Evolutionary conservation across 1,140 invertebrate genomes (phyloP), one percentile per base, ranked within the genome.

Genomic region (Phortica variegata): DNA sequence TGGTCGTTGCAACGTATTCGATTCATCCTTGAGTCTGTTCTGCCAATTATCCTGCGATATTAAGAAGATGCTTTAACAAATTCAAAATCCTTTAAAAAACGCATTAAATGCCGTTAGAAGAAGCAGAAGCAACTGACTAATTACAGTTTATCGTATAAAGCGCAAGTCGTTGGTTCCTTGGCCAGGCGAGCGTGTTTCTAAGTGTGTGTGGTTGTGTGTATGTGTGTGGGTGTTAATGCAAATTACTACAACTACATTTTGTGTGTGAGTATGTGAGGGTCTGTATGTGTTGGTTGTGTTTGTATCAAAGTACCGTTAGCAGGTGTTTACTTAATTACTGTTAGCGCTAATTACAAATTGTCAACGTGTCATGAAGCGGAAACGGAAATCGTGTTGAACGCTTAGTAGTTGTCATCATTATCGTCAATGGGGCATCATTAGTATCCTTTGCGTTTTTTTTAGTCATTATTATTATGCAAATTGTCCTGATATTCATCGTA

Each of bases 401-500:
- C 31, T 33, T 42, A 49, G 26, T 52, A 50, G 31, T 48, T 40
- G 37, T 54, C 59, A 50, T 37, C 52, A 37, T 45, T 62, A 56
- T 36, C 47, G 42, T 36, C n/a, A n/a, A n/a, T n/a, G n/a, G n/a
- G n/a, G n/a, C n/a, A n/a, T n/a, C n/a, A n/a, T n/a, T n/a, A n/a
- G n/a, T n/a, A n/a, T n/a, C n/a, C n/a, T 46, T 42, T 42, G 40
- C 61, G 38, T 56, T 54, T 52, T 71, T 48, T 60, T 44, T 60
- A 52, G 63, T 68, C 71, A 52, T 75, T 61, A 58, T 61, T 65
- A 57, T 76, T 75, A 65, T 76, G 73, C 53, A 76, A 63, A 75
- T 76, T 72, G 43, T 76, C 75, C 55, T 72, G 72, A 74, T 77
- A 77, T 63, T 77, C 74, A 65, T 76, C 70, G 54, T 77, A 73